phyloP scores from a whole-genome alignment of 2,888 invertebrate species.

The Lithophane ornitopus region DNA sequence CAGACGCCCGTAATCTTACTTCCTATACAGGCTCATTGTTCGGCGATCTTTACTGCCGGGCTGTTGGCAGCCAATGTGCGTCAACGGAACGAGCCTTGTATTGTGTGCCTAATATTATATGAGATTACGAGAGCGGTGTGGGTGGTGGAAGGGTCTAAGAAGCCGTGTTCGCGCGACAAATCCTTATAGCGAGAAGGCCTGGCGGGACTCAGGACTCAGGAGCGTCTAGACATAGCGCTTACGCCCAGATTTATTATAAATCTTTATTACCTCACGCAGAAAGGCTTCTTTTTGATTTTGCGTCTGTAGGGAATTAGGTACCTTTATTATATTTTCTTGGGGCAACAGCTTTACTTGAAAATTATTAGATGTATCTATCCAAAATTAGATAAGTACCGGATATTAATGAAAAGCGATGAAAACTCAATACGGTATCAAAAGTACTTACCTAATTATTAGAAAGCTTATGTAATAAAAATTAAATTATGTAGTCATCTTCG shows the following conservation, averaged over 20 bases:
- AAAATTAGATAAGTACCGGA: not conserved
- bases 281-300: conserved; percentile 44
- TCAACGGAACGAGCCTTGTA: conserved; percentile 35
- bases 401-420: conserved; percentile 7
- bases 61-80: conserved; percentile 14
- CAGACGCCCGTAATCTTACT: conserved; percentile 43
- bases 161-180: conserved; percentile 77
- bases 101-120: conserved; percentile 51
- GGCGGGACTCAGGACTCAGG: conserved; percentile 63
- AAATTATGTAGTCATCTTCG: not conserved
- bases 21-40: conserved; percentile 45
- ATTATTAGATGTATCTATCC: conserved; percentile 13
- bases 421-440: not conserved
- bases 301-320: conserved; percentile 10
- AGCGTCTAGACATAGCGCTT: conserved; percentile 76
- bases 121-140: conserved; percentile 54
- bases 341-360: not conserved
- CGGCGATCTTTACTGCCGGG: conserved; percentile 43
- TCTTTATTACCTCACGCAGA: conserved; percentile 55
- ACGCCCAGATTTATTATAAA: conserved; percentile 62
- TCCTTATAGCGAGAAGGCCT: conserved; percentile 69
- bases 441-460: not conserved
- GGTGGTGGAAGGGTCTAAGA: conserved; percentile 64
- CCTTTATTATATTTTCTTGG: conserved; percentile 5
- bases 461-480: not conserved